Base-by-base conservation (phyloP, 2,797 vertebrate genomes). In the Lycodopsis pacificus region DNA sequence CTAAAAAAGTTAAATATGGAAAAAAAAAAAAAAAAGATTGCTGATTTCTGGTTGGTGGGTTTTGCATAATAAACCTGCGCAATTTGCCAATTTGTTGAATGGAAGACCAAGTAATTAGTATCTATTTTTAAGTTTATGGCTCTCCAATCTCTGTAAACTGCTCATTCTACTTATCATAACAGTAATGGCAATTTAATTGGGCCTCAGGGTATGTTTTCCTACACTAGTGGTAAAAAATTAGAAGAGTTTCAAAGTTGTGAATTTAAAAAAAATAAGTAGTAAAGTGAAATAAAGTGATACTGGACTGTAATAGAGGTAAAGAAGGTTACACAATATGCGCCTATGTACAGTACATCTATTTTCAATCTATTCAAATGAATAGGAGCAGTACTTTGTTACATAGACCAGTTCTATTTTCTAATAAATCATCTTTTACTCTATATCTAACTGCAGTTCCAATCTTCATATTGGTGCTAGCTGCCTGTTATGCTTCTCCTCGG, bases 71-170 rank as follows among this genome's bases (percentile, higher is more conserved):
- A 93, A 94, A 94, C 77, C 71, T 76, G 65, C 48, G 22, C 22
- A 70, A 91, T 86, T 88, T 78, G 54, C 79, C 72, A 76, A 71
- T 81, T 80, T 73, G 64, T 71, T 71, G 20, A 84, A 85, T 71
- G 76, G 81, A 70, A 65, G 64, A 79, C 78, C 56, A 77, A 67
- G 82, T 88, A 92, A 92, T 93, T 90, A 74, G 57, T 44, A 73
- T 91, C 90, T 93, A 90, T 94, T 94, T 91, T 92, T 80, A 85
- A 91, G 81, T 65, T 79, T 27, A 92, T 79, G 67, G 80, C 67
- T 83, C 70, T 87, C 36, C 53, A 77, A 80, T 81, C 30, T 54
- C 59, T 65, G 66, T 82, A 81, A 89, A 89, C 17, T 77, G 64
- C 67, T 80, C 48, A 73, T 88, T 79, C 54, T 53, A 73, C 73